Base-by-base conservation (phyloP, 2,888 invertebrate genomes). In the Apoda limacodes region DNA sequence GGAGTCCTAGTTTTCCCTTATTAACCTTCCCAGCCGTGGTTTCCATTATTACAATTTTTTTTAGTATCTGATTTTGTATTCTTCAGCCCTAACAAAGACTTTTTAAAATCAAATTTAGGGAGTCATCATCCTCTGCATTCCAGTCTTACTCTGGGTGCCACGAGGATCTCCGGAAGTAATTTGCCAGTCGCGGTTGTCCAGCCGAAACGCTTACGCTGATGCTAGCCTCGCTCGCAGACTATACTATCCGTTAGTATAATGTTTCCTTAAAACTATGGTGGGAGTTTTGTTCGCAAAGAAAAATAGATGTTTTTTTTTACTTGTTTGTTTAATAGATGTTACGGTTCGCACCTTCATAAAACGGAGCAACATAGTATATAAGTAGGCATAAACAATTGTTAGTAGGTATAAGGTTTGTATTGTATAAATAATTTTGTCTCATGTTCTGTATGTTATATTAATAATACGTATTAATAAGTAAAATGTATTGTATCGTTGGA, bases 1-100 rank as follows among this genome's bases (percentile, higher is more conserved):
- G 48, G 48, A 4, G 42, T 49, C 3, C 12, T 51, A 1, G 43
- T 45, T 4, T 45, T 41, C 6, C 50, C 47, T 1, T 25, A 37
- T 3, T 48, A 45, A 45, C 40, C 45, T 5, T 31, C 41, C 10
- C 49, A 50, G 15, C 34, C 46, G 1, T 50, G 46, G 50, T 48
- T 29, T 11, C 49, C 48, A 1, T 17, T 43, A 1, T 15, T 43
- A 9, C 25, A 21, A 12, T 34, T 12, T 3, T 13, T 46, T 14
- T 10, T 35, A 4, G 25, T 9, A 4, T 41, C 43, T 5, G 31
- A 38, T 17, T 32, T 45, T 6, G n/a, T 40, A 5, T 37, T 28
- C 9, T 34, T 45, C 2, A 26, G 34, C 10, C 38, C 42, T 0
- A 27, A 27, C 37, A 32, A 37, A 32, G 13, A 34, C 11, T 28